Conservation (phyloP, 2,113 vertebrate species). For the Peromyscus polionotus region DNA sequence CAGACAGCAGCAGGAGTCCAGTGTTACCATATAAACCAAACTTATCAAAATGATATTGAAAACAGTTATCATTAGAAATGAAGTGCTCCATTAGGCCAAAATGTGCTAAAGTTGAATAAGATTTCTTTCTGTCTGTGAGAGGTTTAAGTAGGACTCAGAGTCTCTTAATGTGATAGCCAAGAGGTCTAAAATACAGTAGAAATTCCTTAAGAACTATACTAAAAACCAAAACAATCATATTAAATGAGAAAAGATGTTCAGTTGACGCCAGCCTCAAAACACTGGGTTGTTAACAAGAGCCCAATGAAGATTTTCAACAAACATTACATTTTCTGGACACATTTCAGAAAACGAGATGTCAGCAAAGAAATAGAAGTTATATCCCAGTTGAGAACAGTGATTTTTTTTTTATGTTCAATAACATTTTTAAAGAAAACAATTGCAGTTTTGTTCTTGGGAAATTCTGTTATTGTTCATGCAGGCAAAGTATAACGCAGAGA, state of each 20-base stretch:
- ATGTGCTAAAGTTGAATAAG: neutral
- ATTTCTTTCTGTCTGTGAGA: neutral
- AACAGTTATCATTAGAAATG: neutral
- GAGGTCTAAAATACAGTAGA: neutral
- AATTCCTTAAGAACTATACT: neutral
- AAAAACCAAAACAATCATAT: neutral
- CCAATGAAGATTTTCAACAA: neutral
- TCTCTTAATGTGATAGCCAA: neutral
- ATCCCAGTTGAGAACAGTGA: neutral
- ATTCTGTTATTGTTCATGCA: neutral
- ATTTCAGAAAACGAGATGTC: constrained; percentile 19
- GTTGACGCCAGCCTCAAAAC: neutral
- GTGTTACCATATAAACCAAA: neutral
- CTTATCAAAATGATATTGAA: neutral
- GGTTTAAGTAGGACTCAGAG: neutral
- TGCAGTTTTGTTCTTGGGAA: neutral
- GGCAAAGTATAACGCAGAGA: neutral
- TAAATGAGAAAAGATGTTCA: neutral
- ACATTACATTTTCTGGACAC: neutral
- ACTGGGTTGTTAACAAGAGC: neutral
- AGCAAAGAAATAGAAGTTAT: neutral
- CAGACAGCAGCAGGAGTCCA: neutral
- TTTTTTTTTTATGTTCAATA: neutral
- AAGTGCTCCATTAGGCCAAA: neutral
- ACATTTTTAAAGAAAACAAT: neutral